Base-by-base conservation (phyloP, 2,113 vertebrate genomes). In the Casuarius casuarius region DNA sequence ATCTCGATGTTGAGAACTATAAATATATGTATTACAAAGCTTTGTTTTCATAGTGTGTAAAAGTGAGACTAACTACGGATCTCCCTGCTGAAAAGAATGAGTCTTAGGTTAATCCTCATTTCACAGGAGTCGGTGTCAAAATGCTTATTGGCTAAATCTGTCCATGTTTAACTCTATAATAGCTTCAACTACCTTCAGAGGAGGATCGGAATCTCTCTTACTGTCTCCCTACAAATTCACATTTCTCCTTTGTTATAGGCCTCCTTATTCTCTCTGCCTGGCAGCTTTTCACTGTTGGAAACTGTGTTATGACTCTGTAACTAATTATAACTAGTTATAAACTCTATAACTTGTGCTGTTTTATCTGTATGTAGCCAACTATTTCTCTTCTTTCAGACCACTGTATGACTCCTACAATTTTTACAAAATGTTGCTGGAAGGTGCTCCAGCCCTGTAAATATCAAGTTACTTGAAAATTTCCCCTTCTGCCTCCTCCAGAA, bases 1-100 rank as follows among this genome's bases (percentile, higher is more conserved):
- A 92, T 90, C 68, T 95, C 62, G 35, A 13, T 92, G 44, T 70
- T 70, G 59, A 93, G 61, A 66, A 59, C 63, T 76, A 78, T 44
- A 88, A 93, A 70, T 56, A 76, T 46, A 61, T 67, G 76, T 87
- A 84, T 74, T 94, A 79, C 93, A 95, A 92, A 87, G 31, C 31
- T 93, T 95, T 93, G 71, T 96, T 97, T 94, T 84, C 66, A 54
- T 91, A 82, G 72, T 87, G 46, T 85, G 33, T 87, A 70, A 68
- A 91, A 72, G 62, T 21, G 71, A 35, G 52, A 84, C 83, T 29
- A 87, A 44, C 42, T 83, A 58, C 23, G 63, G n/a, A 66, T 58
- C 29, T 56, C 1, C 1, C 35, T 13, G 9, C 61, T 92, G 77
- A 33, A 62, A 76, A 44, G 38, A 52, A 58, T 52, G 3, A 15